Evolutionary conservation across 2,888 invertebrate species (phyloP), one percentile per base, ranked within the genome.

Genomic region (Thereva nobilitata): DNA sequence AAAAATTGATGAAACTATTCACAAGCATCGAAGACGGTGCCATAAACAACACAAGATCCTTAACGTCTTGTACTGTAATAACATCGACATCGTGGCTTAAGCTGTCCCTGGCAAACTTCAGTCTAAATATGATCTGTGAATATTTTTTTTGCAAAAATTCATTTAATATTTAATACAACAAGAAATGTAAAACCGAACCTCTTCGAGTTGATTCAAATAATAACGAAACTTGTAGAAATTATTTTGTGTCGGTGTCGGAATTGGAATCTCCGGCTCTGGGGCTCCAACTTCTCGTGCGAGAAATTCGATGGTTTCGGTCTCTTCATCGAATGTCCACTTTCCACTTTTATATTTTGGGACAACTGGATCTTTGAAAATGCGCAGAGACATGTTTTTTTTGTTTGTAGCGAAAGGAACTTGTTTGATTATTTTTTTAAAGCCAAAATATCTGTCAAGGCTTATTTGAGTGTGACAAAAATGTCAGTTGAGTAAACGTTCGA

Each of bases 21-120:
- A 73, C 74, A 0, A 72, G 34, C 34, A 76, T 74, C 5, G 77
- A 74, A 0, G 73, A 67, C 5, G 79, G 79, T 49, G 78, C 73
- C 5, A 78, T 70, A 54, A 76, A 80, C 4, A 80, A 67, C 3
- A 77, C 77, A 38, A 80, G 49, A 70, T 79, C 75, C 34, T 78
- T 77, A 4, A 80, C 73, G 68, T 80, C 80, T 52, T 77, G 75
- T 8, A 80, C 71, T 3, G 76, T 72, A 45, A 80, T 72, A 0
- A 75, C 73, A 52, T 78, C 77, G 4, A 70, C 68, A 69, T 80
- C 80, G 40, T 72, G 73, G 3, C 74, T 71, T 2, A 47, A 64
- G 0, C 71, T 67, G 3, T 73, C 41, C 2, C 77, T 73, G 8
- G 73, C 64, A 68, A 75, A 80, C n/a, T 64, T 42, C 37, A 63